Evolutionary conservation across 2,113 vertebrate species (phyloP).

Genomic region (Hypomesus transpacificus): DNA sequence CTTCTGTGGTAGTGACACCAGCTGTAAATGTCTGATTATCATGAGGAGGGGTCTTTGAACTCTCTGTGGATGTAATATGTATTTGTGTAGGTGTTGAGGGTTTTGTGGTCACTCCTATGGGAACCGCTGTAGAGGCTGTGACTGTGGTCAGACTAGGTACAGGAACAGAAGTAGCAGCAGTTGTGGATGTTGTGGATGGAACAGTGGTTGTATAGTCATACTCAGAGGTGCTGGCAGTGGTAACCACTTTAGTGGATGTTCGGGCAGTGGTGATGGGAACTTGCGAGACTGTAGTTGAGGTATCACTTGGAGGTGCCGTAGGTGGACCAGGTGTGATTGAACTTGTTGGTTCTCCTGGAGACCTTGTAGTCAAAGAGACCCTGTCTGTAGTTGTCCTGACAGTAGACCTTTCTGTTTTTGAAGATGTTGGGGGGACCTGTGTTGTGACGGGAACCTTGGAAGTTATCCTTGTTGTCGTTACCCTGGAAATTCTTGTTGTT

Average conservation of each 20-base stretch:
- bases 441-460: not conserved
- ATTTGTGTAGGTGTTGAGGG: constrained; percentile 14
- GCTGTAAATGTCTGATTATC: constrained; percentile 28
- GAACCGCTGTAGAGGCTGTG: constrained; percentile 7
- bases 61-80: constrained; percentile 9
- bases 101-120: constrained; percentile 15
- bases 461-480: constrained; percentile 22
- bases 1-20: not conserved
- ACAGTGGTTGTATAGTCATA: not conserved
- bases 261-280: constrained; percentile 14
- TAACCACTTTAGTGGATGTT: constrained; percentile 19
- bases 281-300: constrained; percentile 21
- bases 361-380: constrained; percentile 52
- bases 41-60: constrained; percentile 1
- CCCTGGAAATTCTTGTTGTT: constrained; percentile 22
- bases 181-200: constrained; percentile 11
- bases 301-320: constrained; percentile 6
- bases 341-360: constrained; percentile 33
- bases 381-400: constrained; percentile 49
- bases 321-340: constrained; percentile 27
- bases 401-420: constrained; percentile 27
- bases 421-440: constrained; percentile 38
- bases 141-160: constrained; percentile 18
- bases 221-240: constrained; percentile 31
- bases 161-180: not conserved